Evolutionary conservation across 2,888 invertebrate species (phyloP), one percentile per base, ranked within the genome.

Genomic region (Brachyptera risi): DNA sequence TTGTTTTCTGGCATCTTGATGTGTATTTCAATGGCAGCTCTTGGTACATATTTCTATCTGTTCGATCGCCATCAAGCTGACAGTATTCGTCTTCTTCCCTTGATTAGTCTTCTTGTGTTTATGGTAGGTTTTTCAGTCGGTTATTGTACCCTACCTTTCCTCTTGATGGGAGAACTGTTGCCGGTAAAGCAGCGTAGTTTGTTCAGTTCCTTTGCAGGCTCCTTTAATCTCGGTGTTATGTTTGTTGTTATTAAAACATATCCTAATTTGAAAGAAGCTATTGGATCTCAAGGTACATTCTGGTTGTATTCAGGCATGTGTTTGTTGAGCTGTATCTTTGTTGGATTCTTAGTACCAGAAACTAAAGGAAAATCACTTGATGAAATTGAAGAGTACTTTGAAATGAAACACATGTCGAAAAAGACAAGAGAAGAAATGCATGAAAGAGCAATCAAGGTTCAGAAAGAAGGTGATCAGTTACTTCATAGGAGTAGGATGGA

Each of bases 351-450:
- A 61, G 80, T 86, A 0, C 87, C 86, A 0, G 87, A 87, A 73
- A 87, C 87, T 0, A 86, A 85, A 70, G 86, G 86, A n/a, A 84
- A 83, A 70, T 82, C 84, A 0, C 75, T 86, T 11, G 83, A 83
- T 21, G 85, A 86, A 68, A 85, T 87, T 65, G 81, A 83, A 67
- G 74, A 78, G 31, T 56, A 60, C 44, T 65, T 63, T 42, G 62
- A 65, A 27, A 40, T 19, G 13, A 54, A 21, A 54, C 54, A 54
- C 31, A 31, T 31, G 31, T 31, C 31, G 11, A 31, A 31, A 11
- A 11, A 31, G 31, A 11, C 31, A 11, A 31, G 31, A 31, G 31
- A 31, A 11, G 31, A n/a, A n/a, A n/a, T n/a, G n/a, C n/a, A n/a
- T n/a, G n/a, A n/a, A n/a, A n/a, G n/a, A n/a, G n/a, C n/a, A n/a